Percentiles rank a stretch among this genome's conserved stretches.
phyloP scores from a whole-genome alignment of 2,113 vertebrate genomes.

The Notarius lentiginosus region DNA sequence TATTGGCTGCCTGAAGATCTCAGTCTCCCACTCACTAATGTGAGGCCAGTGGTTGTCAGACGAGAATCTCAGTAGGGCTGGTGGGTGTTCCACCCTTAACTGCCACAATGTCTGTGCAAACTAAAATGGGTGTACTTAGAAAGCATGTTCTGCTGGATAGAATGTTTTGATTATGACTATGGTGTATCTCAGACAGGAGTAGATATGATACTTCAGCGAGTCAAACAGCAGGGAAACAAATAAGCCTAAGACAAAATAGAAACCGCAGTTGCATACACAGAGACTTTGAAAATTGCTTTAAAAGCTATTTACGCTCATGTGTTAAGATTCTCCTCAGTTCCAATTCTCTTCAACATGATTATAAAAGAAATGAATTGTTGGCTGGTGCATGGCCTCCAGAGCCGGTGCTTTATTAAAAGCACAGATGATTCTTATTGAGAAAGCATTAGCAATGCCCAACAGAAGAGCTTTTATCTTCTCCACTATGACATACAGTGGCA shows the following conservation, averaged over 20 bases:
- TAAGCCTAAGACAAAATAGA: neutral
- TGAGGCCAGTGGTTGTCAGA: slow-evolving; percentile 7
- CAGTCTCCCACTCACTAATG: slow-evolving; percentile 6
- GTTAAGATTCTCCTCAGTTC: slow-evolving; percentile 52
- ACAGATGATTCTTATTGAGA: slow-evolving; percentile 64
- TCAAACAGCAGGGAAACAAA: neutral
- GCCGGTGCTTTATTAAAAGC: slow-evolving; percentile 66
- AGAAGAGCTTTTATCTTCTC: slow-evolving; percentile 66
- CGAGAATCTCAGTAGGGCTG: slow-evolving; percentile 5
- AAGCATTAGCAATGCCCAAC: slow-evolving; percentile 61
- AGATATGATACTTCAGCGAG: neutral
- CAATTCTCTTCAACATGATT: slow-evolving; percentile 53
- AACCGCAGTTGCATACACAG: neutral
- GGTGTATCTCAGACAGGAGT: neutral
- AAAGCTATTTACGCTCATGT: slow-evolving; percentile 64
- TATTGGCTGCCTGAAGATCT: slow-evolving; percentile 34
- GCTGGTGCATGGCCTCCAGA: slow-evolving; percentile 48
- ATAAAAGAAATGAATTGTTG: slow-evolving; percentile 62
- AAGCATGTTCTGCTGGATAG: slow-evolving; percentile 17
- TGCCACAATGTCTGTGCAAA: slow-evolving; percentile 12
- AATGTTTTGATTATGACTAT: slow-evolving; percentile 19
- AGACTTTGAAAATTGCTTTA: slow-evolving; percentile 55
- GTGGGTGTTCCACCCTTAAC: slow-evolving; percentile 32
- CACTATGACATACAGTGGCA: slow-evolving; percentile 12
- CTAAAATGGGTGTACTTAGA: slow-evolving; percentile 1